Evolutionary conservation across 2,113 vertebrate species (phyloP).

Genomic region (Dermatemys mawii): DNA sequence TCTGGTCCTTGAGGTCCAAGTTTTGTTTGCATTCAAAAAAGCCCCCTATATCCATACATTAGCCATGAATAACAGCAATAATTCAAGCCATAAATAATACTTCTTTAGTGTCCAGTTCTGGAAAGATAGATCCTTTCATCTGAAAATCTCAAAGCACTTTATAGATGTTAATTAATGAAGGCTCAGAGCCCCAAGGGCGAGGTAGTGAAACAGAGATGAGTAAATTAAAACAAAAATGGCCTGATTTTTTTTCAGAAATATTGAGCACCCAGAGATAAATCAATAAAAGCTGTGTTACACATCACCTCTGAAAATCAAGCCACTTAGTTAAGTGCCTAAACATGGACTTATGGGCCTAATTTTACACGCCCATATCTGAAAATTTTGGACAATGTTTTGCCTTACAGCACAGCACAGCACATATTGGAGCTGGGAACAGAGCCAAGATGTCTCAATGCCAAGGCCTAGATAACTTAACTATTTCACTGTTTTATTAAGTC

Average conservation of each 20-base stretch:
- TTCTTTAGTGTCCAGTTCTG: not conserved
- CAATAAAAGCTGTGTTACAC: not conserved
- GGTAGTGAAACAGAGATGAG: not conserved
- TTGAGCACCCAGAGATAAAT: not conserved
- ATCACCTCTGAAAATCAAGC: not conserved
- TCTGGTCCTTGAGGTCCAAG: not conserved
- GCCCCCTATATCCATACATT: not conserved
- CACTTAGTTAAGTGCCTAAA: not conserved
- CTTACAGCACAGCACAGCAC: rapidly evolving
- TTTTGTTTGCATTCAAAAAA: not conserved
- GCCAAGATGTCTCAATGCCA: not conserved
- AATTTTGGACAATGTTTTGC: not conserved
- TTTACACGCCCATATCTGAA: not conserved
- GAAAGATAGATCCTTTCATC: not conserved
- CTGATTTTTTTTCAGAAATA: not conserved
- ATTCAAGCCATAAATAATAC: not conserved
- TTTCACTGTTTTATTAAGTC: not conserved
- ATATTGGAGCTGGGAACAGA: not conserved
- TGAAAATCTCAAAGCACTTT: not conserved
- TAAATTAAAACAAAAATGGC: not conserved
- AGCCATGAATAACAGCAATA: not conserved
- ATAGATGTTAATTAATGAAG: not conserved
- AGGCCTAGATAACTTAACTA: not conserved
- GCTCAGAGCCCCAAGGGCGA: not conserved
- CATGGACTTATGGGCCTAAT: not conserved